Conservation (phyloP, 2,888 invertebrate species). For the Eulithis testata region DNA sequence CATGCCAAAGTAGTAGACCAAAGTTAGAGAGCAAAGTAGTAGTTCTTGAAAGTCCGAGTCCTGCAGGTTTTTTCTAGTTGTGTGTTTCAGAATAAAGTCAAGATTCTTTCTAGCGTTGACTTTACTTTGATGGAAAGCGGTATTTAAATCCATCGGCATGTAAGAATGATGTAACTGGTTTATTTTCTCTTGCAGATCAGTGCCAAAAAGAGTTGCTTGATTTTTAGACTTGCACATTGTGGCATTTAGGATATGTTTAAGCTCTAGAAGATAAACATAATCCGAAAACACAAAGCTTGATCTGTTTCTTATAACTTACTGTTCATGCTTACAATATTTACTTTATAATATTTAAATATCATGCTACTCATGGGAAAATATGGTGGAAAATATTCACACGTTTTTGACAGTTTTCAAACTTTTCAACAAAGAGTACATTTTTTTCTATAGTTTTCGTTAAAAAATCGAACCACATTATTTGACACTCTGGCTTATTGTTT, state of each 20-base stretch:
- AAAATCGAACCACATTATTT: too few species aligned
- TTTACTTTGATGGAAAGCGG: constrained; percentile 50
- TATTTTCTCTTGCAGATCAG: constrained; percentile 52
- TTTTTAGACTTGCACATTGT: constrained; percentile 24
- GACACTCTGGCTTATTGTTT: too few species aligned
- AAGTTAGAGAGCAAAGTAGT: constrained; percentile 57
- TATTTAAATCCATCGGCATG: constrained; percentile 57
- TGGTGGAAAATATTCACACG: too few species aligned
- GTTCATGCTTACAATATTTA: neutral
- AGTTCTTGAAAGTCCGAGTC: constrained; percentile 56
- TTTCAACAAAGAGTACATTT: too few species aligned
- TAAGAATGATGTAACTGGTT: constrained; percentile 49
- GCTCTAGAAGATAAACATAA: neutral
- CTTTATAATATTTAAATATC: too few species aligned
- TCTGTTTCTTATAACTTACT: neutral
- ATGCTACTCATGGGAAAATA: too few species aligned
- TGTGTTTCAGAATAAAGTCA: constrained; percentile 49
- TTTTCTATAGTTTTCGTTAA: too few species aligned
- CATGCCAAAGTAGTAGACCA: constrained; percentile 69
- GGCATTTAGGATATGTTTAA: neutral
- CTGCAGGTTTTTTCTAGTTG: constrained; percentile 48
- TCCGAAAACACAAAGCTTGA: neutral
- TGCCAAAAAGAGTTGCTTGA: constrained; percentile 18
- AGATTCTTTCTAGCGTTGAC: constrained; percentile 53
- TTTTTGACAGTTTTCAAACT: too few species aligned